Base-by-base conservation (phyloP, 2,113 vertebrate species). In the Scatophagus argus region DNA sequence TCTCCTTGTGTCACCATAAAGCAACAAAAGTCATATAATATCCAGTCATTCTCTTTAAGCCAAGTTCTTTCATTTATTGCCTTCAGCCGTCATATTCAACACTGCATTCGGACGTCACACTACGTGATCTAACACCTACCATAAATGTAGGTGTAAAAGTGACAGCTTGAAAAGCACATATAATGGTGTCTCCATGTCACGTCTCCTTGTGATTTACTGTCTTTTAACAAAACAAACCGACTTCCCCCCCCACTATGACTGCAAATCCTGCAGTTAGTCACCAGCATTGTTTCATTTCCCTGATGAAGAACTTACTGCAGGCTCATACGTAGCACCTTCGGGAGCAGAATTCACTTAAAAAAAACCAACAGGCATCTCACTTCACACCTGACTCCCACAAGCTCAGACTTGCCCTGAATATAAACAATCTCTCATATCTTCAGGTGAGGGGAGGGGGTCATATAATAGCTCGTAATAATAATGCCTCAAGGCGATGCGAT, bases 301-400 rank as follows among this genome's bases (percentile, higher is more conserved):
- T 13, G 8, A 44, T 65, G 2, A 43, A 51, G 41, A 8, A 4
- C 25, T 6, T 10, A 17, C 17, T 77, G 41, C 46, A 32, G 54
- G 4, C 25, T 39, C 6, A 49, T 64, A 71, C 8, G 36, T 10
- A 41, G 36, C 44, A 62, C 46, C 29, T 14, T 10, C 1, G 31
- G 66, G 56, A 34, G 31, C 61, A 43, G 17, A 65, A 61, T 47
- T 70, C 55, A 31, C 34, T 68, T 14, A 49, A 66, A 75, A n/a
- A 58, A 67, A 11, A 66, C 13, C 14, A 56, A 13, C 7, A 77
- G 52, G 36, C 5, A 6, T 75, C 32, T 25, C 17, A 56, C 17
- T 56, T 76, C 47, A 59, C 61, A 80, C 39, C 54, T 49, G 41
- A 71, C 60, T 65, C 9, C 23, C 41, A 80, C 75, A 79, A 41